phyloP scores from a whole-genome alignment of 1,140 invertebrate genomes.

The Halesus radiatus region DNA sequence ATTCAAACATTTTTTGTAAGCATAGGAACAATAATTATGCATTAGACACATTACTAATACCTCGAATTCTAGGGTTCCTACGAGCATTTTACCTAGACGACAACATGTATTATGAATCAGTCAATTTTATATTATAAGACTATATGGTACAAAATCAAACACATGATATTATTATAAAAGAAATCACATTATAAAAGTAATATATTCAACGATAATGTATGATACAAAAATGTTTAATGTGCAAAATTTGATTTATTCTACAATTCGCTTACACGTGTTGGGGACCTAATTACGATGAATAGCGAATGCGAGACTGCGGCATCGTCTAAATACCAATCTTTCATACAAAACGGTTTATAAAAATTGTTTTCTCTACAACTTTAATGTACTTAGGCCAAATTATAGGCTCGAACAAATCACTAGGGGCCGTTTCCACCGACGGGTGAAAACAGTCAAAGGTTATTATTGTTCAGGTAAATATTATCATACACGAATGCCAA shows the following conservation, averaged over 20 bases:
- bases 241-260: slow-evolving; percentile 38
- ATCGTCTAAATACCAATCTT: slow-evolving; percentile 12
- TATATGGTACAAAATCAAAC: slow-evolving; percentile 41
- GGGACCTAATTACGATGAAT: background rate
- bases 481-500: slow-evolving; percentile 1
- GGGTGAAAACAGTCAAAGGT: too few species aligned
- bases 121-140: slow-evolving; percentile 51
- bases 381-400: slow-evolving; percentile 39
- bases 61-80: slow-evolving; percentile 51
- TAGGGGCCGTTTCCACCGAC: background rate
- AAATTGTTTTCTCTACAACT: slow-evolving; percentile 22
- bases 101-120: slow-evolving; percentile 56
- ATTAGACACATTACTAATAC: slow-evolving; percentile 55
- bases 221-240: slow-evolving; percentile 47
- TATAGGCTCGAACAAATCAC: slow-evolving; percentile 29
- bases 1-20: slow-evolving; percentile 56
- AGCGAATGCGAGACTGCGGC: slow-evolving; percentile 13
- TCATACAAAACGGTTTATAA: slow-evolving; percentile 28
- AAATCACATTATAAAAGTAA: slow-evolving; percentile 34
- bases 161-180: slow-evolving; percentile 26
- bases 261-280: slow-evolving; percentile 8
- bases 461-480: background rate
- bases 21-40: slow-evolving; percentile 55
- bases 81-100: slow-evolving; percentile 50
- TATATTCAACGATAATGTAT: slow-evolving; percentile 35